Base-by-base conservation (phyloP, 1,140 invertebrate species). In the Neodiprion virginianus region DNA sequence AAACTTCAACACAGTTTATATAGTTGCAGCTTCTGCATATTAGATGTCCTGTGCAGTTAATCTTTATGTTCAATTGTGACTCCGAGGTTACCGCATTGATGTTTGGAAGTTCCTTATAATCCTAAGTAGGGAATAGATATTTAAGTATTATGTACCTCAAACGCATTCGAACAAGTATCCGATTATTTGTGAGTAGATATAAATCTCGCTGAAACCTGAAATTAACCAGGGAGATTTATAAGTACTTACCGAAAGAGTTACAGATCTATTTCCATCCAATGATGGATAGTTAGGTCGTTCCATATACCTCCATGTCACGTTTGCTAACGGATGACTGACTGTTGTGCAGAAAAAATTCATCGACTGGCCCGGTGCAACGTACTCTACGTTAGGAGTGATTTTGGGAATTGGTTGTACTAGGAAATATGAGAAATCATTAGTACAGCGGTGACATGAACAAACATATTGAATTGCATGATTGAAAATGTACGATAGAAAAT, bases 261-360 rank as follows among this genome's bases (percentile, higher is more conserved):
- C 28, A 40, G 28, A 5, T 5, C 28, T 40, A n/a, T 47, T 71
- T 72, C 72, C 50, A 9, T 83, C 49, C 48, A 74, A 79, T 1
- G 79, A 76, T 0, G 79, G 79, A 76, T 82, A 82, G 71, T 81
- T 67, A 14, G 82, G 79, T 71, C 89, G 90, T 8, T 83, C 82
- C 12, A 83, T 76, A 74, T 88, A 91, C 7, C 69, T 80, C 89
- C 91, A 92, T 7, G 81, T 85, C 12, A 92, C 86, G 1, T 84
- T 76, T 0, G 91, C 86, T 8, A 75, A 28, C 2, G 91, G 91
- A 85, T 86, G 89, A 0, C 88, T 86, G 1, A 79, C 77, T 3
- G 89, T 85, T 14, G 75, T 76, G 75, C 91, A 92, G 40, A 79
- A 75, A 8, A 92, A 78, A 23, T 82, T 77, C 0, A 84, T 85